Base-by-base conservation (phyloP, 2,888 invertebrate genomes). In the Spisula subtruncata region DNA sequence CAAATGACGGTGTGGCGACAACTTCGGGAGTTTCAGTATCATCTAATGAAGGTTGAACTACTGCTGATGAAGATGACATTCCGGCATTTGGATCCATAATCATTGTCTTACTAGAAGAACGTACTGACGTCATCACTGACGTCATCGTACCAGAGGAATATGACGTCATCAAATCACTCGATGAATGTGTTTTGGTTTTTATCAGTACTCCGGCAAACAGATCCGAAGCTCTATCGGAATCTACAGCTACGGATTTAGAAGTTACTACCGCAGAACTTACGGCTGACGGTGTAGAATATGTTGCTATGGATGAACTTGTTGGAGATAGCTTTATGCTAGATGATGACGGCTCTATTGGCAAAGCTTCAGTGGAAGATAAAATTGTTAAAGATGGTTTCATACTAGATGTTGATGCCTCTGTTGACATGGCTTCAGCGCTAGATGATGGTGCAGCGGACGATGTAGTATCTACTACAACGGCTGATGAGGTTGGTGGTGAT, bases 191-290 rank as follows among this genome's bases (percentile, higher is more conserved):
- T 56, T 54, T 41, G 20, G 25, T 54, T 60, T 32, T 14, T 10
- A 60, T 75, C 14, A 75, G 35, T 16, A 75, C 75, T 35, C 75
- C 75, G 18, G 75, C 75, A 32, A 75, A 75, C 75, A 75, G 35
- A 75, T 75, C 35, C 12, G 75, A 75, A 5, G 29, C 71, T 71
- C n/a, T 32, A 32, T 75, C 35, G 12, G n/a, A 6, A 18, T 75
- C 75, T 4, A 35, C 2, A 16, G 75, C 16, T 5, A 75, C 18
- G 35, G 75, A 16, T 32, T 32, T 14, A 35, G 75, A 14, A 2
- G 32, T 16, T 75, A 18, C 32, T 75, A 16, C 16, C 35, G 16
- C 6, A n/a, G 12, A 25, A 29, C 41, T 41, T 41, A 12, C 71
- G 4, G n/a, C 75, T 75, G 75, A 75, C 29, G 75, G 41, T 41